Evolutionary conservation across 2,888 invertebrate species (phyloP).

Genomic region (Linyphia triangularis): DNA sequence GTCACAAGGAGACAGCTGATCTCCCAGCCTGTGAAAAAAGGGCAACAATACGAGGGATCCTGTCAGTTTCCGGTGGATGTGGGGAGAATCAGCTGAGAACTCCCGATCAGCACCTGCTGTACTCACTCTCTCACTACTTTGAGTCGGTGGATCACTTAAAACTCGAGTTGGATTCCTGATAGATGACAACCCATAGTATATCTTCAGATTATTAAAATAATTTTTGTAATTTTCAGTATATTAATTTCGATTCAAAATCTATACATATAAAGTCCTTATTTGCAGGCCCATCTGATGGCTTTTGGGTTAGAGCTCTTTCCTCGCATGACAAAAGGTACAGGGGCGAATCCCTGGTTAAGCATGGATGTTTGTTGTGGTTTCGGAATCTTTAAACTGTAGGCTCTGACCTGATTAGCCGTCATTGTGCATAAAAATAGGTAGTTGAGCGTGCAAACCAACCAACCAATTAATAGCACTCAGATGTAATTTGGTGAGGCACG

Average conservation of each 20-base stretch:
- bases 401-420: too few species aligned
- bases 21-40: conserved; percentile 7
- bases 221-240: too few species aligned
- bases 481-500: too few species aligned
- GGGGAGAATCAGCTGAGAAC: conserved; percentile 45
- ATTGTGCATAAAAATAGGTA: too few species aligned
- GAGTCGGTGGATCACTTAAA: not conserved
- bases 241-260: too few species aligned
- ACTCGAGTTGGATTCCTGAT: not conserved
- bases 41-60: conserved; percentile 5
- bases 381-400: too few species aligned
- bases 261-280: not conserved
- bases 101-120: conserved; percentile 1
- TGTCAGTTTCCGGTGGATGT: conserved; percentile 46
- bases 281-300: not conserved
- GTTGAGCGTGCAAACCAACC: too few species aligned
- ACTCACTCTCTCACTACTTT: not conserved
- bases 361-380: too few species aligned
- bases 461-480: too few species aligned
- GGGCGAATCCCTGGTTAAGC: too few species aligned
- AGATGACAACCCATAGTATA: not conserved
- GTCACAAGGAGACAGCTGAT: conserved; percentile 18
- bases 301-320: not conserved
- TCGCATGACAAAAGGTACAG: not conserved
- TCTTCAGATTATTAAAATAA: too few species aligned